phyloP scores from a whole-genome alignment of 2,113 vertebrate genomes.

The Chloropsis cyanopogon region DNA sequence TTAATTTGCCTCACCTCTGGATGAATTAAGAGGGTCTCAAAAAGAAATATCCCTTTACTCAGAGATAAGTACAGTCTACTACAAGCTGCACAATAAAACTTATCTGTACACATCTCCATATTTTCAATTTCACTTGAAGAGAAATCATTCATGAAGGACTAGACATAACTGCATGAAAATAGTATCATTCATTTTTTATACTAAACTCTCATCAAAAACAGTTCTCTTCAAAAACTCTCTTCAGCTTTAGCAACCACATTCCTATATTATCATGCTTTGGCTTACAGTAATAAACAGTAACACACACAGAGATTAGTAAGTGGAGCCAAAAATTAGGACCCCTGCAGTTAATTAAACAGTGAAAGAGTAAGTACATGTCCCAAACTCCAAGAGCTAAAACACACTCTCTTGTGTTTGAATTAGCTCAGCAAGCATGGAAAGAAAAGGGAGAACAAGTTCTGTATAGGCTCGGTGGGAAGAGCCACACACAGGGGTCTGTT shows the following conservation, averaged over 20 bases:
- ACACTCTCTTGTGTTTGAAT: not conserved
- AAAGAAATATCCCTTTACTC: not conserved
- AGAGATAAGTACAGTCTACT: not conserved
- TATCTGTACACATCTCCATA: fast-evolving
- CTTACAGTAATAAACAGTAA: not conserved
- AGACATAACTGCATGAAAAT: not conserved
- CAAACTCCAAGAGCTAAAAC: not conserved
- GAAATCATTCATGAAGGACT: not conserved
- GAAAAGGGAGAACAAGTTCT: not conserved
- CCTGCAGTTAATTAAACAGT: not conserved
- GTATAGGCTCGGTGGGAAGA: not conserved
- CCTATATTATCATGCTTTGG: not conserved
- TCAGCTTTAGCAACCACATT: not conserved
- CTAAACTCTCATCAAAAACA: not conserved
- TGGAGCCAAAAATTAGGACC: not conserved
- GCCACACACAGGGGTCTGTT: fast-evolving
- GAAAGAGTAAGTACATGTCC: not conserved
- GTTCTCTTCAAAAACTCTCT: no score
- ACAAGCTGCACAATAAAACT: not conserved
- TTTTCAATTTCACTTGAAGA: not conserved
- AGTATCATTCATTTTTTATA: not conserved
- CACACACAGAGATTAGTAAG: not conserved
- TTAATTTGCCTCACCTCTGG: not conserved
- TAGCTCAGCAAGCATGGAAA: not conserved
- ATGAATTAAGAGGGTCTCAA: not conserved